These are phyloP conservation scores for Himalopsyche kuldschensis DNA, from an alignment of 2,888 invertebrate genomes.

Conservation along the genomic window DNA sequence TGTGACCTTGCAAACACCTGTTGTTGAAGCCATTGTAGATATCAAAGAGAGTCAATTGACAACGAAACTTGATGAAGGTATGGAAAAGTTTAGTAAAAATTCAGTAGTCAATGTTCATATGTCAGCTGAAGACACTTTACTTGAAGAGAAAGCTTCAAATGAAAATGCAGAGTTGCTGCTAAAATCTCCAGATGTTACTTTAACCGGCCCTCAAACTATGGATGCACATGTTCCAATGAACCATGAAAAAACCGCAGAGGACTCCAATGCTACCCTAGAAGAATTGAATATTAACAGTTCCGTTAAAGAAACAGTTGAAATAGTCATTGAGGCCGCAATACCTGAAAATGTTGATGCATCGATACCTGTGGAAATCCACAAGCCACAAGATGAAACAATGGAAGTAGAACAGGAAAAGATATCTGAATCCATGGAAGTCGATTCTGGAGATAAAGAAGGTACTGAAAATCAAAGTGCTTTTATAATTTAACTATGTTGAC, in stretches of 20 bases:
- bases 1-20: no score
- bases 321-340: neutral
- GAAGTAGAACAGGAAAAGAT: neutral
- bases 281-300: neutral
- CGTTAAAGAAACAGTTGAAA: neutral
- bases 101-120: neutral
- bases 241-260: neutral
- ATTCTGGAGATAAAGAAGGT: neutral
- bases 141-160: neutral
- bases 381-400: neutral
- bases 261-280: neutral
- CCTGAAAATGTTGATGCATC: neutral
- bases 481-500: neutral
- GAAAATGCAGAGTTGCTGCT: neutral
- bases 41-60: neutral
- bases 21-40: neutral
- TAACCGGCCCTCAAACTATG: neutral
- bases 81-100: neutral
- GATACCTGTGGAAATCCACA: neutral
- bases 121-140: neutral
- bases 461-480: neutral
- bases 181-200: neutral
- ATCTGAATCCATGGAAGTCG: neutral
- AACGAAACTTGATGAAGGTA: neutral
- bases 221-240: neutral